These are phyloP conservation scores for Anas bahamensis DNA, from an alignment of 2,797 vertebrate genomes.

Conservation along the genomic window DNA sequence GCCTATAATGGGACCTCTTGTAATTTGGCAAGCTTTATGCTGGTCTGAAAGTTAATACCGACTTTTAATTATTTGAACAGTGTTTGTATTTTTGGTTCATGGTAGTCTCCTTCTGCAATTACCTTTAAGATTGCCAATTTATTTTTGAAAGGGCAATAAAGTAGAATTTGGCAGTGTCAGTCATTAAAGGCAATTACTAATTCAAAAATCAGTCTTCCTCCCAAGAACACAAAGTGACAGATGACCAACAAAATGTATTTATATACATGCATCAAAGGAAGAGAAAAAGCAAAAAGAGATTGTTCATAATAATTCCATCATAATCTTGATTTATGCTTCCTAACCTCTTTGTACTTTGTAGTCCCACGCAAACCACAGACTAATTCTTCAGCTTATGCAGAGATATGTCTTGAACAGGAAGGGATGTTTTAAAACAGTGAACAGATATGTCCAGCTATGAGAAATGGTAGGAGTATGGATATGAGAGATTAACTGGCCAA, in stretches of 20 bases:
- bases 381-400: not conserved
- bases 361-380: not conserved
- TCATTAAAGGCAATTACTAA: not conserved
- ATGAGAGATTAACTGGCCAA: not conserved
- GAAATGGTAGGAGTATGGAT: not conserved
- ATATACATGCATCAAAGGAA: not conserved
- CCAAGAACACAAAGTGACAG: not conserved
- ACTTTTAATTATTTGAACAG: not conserved
- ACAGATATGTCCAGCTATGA: not conserved
- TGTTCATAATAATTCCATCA: not conserved
- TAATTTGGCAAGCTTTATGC: not conserved
- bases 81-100: not conserved
- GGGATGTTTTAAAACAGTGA: not conserved
- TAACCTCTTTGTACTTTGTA: not conserved
- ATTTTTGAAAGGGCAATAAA: not conserved
- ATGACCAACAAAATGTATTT: not conserved
- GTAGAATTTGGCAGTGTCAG: not conserved
- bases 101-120: not conserved
- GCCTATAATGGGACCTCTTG: not conserved
- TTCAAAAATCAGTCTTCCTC: not conserved
- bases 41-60: not conserved
- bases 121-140: not conserved
- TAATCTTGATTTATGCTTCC: not conserved
- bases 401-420: not conserved
- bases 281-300: not conserved